phyloP scores from a whole-genome alignment of 2,113 vertebrate species.

The Notiomystis cincta region DNA sequence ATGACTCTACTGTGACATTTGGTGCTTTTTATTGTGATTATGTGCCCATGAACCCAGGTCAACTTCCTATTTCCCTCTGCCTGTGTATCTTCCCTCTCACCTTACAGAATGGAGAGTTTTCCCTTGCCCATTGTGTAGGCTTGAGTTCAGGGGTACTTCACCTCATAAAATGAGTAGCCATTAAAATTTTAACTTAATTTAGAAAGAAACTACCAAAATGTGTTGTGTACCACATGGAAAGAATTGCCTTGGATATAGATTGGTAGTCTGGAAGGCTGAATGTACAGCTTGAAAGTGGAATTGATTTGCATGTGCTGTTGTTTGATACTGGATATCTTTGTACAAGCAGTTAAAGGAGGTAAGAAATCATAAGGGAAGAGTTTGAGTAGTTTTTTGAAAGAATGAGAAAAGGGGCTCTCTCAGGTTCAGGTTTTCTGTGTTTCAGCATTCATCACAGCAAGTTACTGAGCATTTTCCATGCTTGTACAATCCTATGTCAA shows the following conservation, averaged over 20 bases:
- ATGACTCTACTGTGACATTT: background rate
- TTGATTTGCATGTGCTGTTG: background rate
- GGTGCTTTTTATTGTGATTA: background rate
- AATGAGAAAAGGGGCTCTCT: background rate
- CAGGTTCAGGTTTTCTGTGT: background rate
- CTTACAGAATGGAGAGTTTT: background rate
- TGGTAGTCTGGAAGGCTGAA: background rate
- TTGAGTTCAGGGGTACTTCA: background rate
- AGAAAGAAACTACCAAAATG: background rate
- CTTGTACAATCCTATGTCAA: background rate
- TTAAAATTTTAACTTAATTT: background rate
- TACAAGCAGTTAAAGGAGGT: background rate
- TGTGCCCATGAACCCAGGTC: background rate
- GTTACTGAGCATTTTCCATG: background rate
- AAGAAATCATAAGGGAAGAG: background rate
- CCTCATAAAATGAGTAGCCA: background rate
- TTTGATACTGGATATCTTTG: background rate
- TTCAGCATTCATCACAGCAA: background rate
- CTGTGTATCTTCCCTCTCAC: background rate
- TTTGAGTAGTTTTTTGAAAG: background rate
- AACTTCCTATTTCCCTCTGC: background rate
- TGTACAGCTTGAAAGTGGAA: background rate
- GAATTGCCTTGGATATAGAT: background rate
- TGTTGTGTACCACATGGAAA: background rate
- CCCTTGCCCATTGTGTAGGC: background rate